A percentile compares a stretch with the other conserved stretches of the same genome.
Evolutionary conservation across 2,797 vertebrate genomes (phyloP).

Genomic region (Leontopithecus rosalia): DNA sequence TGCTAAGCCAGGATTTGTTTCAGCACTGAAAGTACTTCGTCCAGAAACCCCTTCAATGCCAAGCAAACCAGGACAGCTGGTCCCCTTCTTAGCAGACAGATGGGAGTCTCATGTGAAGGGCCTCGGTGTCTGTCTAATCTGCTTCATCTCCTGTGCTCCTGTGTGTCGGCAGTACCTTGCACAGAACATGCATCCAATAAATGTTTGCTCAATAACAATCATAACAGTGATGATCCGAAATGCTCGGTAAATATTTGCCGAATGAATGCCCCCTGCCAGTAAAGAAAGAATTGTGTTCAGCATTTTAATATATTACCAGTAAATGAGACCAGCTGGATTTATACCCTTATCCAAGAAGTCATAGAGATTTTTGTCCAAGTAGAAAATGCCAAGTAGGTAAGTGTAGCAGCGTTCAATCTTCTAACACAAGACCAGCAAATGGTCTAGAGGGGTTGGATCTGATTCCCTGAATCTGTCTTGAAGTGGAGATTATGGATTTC

Average conservation of each 20-base stretch:
- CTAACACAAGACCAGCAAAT: background rate
- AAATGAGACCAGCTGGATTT: background rate
- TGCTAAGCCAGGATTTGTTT: background rate
- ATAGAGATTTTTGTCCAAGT: background rate
- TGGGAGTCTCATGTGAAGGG: background rate
- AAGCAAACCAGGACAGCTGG: background rate
- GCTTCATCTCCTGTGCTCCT: accelerated
- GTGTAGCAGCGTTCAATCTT: background rate
- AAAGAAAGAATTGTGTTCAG: background rate
- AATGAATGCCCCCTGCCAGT: background rate
- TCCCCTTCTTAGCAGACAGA: background rate
- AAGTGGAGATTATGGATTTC: background rate
- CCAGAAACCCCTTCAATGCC: accelerated
- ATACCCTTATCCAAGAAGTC: background rate
- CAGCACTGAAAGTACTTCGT: background rate
- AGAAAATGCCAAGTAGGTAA: background rate
- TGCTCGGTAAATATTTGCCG: background rate
- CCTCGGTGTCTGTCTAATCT: accelerated
- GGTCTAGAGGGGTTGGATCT: background rate
- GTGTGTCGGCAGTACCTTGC: accelerated
- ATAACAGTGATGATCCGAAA: background rate
- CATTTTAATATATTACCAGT: background rate
- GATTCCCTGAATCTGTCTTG: background rate
- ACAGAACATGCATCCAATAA: background rate
- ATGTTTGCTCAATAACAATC: background rate